Evolutionary conservation across 2,113 vertebrate genomes (phyloP).

Genomic region (Esox niger): DNA sequence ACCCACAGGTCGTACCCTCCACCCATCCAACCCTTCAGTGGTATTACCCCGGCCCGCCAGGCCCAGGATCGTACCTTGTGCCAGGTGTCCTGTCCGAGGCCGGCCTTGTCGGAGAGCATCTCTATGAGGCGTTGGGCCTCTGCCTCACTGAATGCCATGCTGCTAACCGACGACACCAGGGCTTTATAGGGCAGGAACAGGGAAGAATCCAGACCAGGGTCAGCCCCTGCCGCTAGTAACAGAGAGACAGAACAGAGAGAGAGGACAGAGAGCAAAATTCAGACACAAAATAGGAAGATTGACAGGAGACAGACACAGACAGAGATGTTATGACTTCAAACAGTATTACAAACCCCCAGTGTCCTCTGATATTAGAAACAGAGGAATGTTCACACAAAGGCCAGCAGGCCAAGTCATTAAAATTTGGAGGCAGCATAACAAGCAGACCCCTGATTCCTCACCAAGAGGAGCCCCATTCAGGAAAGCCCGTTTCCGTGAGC

Average conservation of each 20-base stretch:
- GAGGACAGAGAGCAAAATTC: no score
- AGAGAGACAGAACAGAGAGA: no score
- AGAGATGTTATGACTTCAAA: conserved; percentile 13
- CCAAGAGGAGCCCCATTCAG: no score
- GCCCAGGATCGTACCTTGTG: conserved; percentile 74
- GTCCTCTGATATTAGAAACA: not conserved
- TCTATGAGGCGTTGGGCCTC: conserved; percentile 89
- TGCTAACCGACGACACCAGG: conserved; percentile 81
- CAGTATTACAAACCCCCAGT: not conserved
- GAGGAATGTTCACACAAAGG: not conserved
- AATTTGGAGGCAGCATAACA: no score
- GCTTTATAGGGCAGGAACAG: conserved; percentile 87
- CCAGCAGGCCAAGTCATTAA: no score
- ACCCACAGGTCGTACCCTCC: not conserved
- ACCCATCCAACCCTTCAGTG: not conserved
- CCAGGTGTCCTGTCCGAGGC: conserved; percentile 87
- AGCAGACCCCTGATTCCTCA: no score
- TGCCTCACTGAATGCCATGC: conserved; percentile 85
- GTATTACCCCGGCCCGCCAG: conserved; percentile 28
- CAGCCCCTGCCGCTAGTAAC: conserved; percentile 46
- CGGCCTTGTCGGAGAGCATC: conserved; percentile 86
- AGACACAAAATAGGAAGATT: no score
- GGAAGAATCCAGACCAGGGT: conserved; percentile 67
- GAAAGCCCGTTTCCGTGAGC: no score
- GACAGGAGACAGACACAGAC: no score